Percentiles rank a stretch among this genome's conserved stretches.
Conservation (phyloP, 2,113 vertebrate genomes). For the Indicator maculatus region DNA sequence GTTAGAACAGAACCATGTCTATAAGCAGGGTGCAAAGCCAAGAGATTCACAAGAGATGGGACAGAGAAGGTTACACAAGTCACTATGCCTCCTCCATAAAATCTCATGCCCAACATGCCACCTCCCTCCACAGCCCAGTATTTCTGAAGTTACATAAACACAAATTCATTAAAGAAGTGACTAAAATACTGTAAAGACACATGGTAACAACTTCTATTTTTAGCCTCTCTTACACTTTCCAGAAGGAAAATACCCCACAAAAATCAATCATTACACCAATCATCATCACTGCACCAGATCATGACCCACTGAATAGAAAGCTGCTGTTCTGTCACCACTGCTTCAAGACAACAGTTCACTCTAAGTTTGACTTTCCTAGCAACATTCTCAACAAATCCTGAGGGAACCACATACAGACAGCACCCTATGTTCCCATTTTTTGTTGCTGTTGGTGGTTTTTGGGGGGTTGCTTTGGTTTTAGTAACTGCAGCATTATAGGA, state of each 20-base stretch:
- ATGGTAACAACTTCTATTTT: accelerated
- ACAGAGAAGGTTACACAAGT: not conserved
- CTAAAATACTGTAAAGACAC: not conserved
- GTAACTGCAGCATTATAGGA: not conserved
- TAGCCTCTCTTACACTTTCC: not conserved
- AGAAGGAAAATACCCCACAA: not conserved
- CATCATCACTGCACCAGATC: not conserved
- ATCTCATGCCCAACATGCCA: accelerated
- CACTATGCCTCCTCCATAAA: not conserved
- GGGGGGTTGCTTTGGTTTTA: not conserved
- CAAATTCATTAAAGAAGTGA: not conserved
- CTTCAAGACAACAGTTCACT: not conserved
- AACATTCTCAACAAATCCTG: not conserved
- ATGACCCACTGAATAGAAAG: not conserved
- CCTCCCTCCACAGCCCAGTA: not conserved
- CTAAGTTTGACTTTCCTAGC: not conserved
- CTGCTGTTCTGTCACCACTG: not conserved
- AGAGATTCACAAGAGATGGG: not conserved
- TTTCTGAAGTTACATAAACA: not conserved
- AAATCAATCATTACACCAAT: not conserved
- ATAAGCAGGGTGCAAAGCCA: not conserved
- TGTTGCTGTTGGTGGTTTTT: not conserved
- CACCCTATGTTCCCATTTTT: too few relatives aligned
- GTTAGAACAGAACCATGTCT: not conserved
- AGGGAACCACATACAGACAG: not conserved